Evolutionary conservation across 2,888 invertebrate species (phyloP), one percentile per base, ranked within the genome.

Genomic region (Taenaris catops): DNA sequence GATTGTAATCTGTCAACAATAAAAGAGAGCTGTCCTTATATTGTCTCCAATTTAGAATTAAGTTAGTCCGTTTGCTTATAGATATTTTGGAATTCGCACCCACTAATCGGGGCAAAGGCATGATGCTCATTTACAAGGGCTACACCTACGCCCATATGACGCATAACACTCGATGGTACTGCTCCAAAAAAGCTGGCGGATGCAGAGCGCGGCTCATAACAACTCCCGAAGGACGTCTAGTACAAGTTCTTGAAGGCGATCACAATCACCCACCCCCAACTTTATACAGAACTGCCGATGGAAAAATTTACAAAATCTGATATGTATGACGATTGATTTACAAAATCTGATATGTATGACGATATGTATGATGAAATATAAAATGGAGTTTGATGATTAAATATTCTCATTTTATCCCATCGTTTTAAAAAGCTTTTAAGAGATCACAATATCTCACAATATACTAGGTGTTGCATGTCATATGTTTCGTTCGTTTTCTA

Each of bases 81-180:
- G 20, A 33, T 26, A 8, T 37, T 8, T n/a, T 42, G 6, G 50
- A 46, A 29, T 48, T 45, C n/a, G 40, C 48, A 4, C 51, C 48
- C 7, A 47, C 41, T 3, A 47, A 48, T 8, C 46, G 49, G 1
- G 51, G 51, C 3, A 51, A 45, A 12, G 44, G 47, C 0, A 7
- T 28, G 9, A 4, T 46, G 20, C 38, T 55, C 0, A 27, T 58
- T 1, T 56, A 51, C 33, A 46, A 40, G n/a, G 52, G 53, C 2
- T 46, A 46, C 11, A 58, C 53, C 4, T 60, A 49, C 8, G 40
- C 39, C 5, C 45, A 38, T 6, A 57, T 52, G 51, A 17, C 21
- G 1, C 47, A 25, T 28, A 44, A 34, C 2, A 47, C 38, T 0
- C 38, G 53, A 2, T 50, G 49, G 49, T 50, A 48, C 24, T 50